Evolutionary conservation across 2,797 vertebrate species (phyloP), one percentile per base, ranked within the genome.

Genomic region (Mareca penelope): DNA sequence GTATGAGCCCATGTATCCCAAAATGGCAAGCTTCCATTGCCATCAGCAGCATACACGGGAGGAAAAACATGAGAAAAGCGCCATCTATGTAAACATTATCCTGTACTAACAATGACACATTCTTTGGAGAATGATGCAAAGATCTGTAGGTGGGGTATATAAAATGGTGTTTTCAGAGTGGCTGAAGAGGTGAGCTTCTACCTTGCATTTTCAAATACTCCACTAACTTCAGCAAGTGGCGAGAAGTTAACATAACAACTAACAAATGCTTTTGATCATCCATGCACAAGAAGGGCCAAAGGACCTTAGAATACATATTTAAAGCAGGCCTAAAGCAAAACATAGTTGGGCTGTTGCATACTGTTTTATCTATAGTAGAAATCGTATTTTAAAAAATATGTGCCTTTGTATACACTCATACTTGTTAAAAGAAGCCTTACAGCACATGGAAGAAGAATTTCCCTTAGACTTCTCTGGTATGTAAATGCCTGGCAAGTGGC

Each of bases 51-150:
- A 28, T 33, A 35, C 7, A 42, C 1, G 2, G 15, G 12, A 8
- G 2, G 1, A 0, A 1, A 1, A 13, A 71, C 4, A 3, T 2
- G 24, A 57, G 1, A 60, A 52, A 64, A 70, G 15, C 9, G 29
- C 59, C 18, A 9, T 40, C 14, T 60, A 2, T 50, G 15, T n/a
- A 75, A 33, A 23, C 40, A 75, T 6, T 57, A 28, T 50, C 85
- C 81, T 65, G 23, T 50, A 31, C 12, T 21, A 80, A 10, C 15
- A 92, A 14, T 46, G 29, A 12, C 18, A 71, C 3, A 4, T 65
- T 57, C 16, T 88, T 69, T 55, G 75, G 65, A 71, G 21, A 12
- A 77, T 80, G 28, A 18, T 78, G 48, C n/a, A 55, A 82, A 80
- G 31, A 46, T 12, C 31, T 50, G 19, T 50, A 16, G 2, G 2